Conservation (phyloP, 2,797 vertebrate genomes). For the Enteromius trimaculatus region DNA sequence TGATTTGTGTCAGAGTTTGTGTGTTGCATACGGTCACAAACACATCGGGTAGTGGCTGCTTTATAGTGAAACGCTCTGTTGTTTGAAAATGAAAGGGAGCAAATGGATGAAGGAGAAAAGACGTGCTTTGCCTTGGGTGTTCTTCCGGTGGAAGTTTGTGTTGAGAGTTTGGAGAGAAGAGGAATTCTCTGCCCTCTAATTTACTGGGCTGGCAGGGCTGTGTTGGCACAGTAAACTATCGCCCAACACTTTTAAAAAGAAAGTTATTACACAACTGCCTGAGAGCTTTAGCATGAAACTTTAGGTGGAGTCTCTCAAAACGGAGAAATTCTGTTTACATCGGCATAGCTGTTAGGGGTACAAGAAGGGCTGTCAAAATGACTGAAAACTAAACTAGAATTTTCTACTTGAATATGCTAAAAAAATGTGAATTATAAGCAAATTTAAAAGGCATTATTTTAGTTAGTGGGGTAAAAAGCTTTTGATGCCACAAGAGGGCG, state of each 20-base stretch:
- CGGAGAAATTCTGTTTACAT: constrained; percentile 6
- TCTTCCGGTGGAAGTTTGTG: constrained; percentile 57
- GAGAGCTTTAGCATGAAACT: constrained; percentile 6
- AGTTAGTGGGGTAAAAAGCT: no score
- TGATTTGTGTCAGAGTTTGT: not conserved
- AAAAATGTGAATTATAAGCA: no score
- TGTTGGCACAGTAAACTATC: constrained; percentile 46
- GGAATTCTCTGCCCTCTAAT: constrained; percentile 68
- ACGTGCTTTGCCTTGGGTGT: constrained; percentile 56
- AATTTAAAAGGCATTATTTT: no score
- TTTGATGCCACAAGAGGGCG: no score
- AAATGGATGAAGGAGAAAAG: constrained; percentile 60
- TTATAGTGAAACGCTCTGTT: not conserved
- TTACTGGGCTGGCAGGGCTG: constrained; percentile 58
- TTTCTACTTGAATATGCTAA: no score
- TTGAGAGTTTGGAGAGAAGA: constrained; percentile 60
- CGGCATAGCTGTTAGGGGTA: not conserved
- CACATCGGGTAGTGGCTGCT: not conserved
- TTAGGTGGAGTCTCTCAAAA: not conserved
- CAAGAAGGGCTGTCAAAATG: no score
- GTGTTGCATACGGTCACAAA: not conserved
- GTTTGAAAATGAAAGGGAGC: constrained; percentile 61
- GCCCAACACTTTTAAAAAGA: constrained; percentile 37
- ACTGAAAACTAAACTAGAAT: no score
- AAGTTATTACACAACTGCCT: constrained; percentile 40